These are phyloP conservation scores for Acrossocheilus wenchowensis DNA, from an alignment of 2,797 vertebrate genomes.

Conservation along the genomic window DNA sequence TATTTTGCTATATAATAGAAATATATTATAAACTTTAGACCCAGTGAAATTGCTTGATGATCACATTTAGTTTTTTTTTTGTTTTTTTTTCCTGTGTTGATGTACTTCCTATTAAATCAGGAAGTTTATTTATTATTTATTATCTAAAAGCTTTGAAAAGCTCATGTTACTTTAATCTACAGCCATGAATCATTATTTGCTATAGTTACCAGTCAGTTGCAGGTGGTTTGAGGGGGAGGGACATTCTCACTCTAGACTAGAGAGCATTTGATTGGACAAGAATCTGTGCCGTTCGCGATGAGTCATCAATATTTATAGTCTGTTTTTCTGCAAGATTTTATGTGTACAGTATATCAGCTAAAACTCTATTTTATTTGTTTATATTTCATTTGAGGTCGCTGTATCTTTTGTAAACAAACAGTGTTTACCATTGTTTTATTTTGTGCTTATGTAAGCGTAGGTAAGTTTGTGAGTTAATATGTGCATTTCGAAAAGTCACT, in stretches of 20 bases:
- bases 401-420: not conserved
- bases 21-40: not conserved
- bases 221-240: not conserved
- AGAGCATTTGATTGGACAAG: not conserved
- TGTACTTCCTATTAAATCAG: not conserved
- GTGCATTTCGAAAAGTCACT: slow-evolving; percentile 38
- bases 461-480: not conserved
- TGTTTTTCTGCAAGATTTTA: not conserved
- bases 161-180: not conserved
- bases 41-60: not conserved
- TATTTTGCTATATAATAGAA: not conserved
- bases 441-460: slow-evolving; percentile 52
- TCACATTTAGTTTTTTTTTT: not conserved
- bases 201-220: not conserved
- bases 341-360: not conserved
- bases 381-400: not conserved
- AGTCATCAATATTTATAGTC: not conserved
- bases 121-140: not conserved
- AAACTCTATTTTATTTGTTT: not conserved
- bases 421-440: not conserved
- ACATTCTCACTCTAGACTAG: not conserved
- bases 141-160: not conserved
- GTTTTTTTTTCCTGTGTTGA: not conserved
- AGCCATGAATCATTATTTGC: not conserved
- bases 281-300: not conserved